These are phyloP conservation scores for Guaruba guarouba DNA, from an alignment of 2,113 vertebrate species.

Conservation along the genomic window DNA sequence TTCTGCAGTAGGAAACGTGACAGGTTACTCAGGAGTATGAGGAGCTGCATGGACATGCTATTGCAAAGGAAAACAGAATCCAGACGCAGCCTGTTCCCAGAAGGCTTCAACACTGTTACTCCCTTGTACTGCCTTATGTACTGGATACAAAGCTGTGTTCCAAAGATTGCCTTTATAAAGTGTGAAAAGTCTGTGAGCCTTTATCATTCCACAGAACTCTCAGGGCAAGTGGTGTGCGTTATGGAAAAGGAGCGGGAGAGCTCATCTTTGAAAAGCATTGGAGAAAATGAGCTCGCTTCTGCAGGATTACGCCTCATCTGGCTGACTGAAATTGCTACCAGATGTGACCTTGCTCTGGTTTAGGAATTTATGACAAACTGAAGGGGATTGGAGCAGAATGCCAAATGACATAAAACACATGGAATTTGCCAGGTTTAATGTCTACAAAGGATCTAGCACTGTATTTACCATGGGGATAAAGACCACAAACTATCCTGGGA, in stretches of 20 bases:
- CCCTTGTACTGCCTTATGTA: not conserved
- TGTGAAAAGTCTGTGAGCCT: not conserved
- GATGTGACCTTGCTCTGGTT: constrained; percentile 54
- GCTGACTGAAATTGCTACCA: constrained; percentile 50
- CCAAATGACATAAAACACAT: constrained; percentile 57
- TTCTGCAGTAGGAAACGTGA: not conserved
- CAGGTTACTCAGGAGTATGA: not conserved
- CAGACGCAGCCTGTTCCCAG: rapidly evolving
- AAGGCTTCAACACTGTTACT: not conserved
- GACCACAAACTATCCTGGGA: not conserved
- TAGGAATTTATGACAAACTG: constrained; percentile 42
- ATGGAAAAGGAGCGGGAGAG: not conserved
- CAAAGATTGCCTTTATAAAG: not conserved
- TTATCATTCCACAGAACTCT: not conserved
- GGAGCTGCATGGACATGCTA: not conserved
- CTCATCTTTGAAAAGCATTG: not conserved
- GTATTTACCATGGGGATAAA: not conserved
- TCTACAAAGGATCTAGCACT: not conserved
- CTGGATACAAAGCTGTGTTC: not conserved
- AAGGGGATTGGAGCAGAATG: not conserved
- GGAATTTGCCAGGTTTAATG: constrained; percentile 31
- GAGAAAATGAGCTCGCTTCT: constrained; percentile 31
- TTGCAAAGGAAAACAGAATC: not conserved
- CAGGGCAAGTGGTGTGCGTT: not conserved
- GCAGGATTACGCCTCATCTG: constrained; percentile 39